Evolutionary conservation across 2,797 vertebrate species (phyloP).

Genomic region (Cheirogaleus major): DNA sequence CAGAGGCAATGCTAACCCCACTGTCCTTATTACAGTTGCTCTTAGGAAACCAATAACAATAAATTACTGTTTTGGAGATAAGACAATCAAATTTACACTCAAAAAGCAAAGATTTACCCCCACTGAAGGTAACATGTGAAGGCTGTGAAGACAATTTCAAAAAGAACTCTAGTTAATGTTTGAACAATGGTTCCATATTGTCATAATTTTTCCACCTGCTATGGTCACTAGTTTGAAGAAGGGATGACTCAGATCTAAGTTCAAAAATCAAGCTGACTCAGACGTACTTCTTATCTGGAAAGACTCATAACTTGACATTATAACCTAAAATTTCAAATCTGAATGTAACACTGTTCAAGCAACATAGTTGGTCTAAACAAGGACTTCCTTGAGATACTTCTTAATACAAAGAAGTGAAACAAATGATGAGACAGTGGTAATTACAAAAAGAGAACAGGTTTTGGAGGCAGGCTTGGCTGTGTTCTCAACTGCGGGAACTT

Average conservation of each 20-base stretch:
- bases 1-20: background rate
- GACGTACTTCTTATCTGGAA: background rate
- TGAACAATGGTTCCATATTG: background rate
- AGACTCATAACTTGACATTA: background rate
- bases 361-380: background rate
- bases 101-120: background rate
- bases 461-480: background rate
- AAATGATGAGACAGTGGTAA: background rate
- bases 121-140: background rate
- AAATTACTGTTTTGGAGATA: background rate
- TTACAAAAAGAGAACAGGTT: background rate
- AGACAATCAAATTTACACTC: background rate
- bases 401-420: background rate
- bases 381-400: background rate
- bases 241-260: background rate
- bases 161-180: background rate
- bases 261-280: background rate
- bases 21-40: background rate
- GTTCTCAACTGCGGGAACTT: background rate
- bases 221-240: background rate
- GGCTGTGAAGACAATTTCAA: background rate
- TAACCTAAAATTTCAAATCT: background rate
- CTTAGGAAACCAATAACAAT: background rate
- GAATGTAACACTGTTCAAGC: conserved; percentile 2
- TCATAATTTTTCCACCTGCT: background rate